Conservation (phyloP, 2,113 vertebrate genomes). For the Piliocolobus tephrosceles region DNA sequence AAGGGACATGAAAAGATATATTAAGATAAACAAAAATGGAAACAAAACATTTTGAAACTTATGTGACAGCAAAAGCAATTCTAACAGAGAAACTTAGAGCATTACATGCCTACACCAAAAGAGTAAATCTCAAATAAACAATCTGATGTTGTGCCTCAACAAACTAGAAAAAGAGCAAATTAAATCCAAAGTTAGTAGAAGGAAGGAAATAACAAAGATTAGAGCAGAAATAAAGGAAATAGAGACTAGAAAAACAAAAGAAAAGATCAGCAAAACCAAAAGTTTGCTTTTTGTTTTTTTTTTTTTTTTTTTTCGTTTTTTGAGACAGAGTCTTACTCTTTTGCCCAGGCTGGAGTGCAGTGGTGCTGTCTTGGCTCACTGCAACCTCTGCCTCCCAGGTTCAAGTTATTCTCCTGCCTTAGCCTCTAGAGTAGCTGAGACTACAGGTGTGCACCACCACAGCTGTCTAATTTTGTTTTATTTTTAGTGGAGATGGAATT, state of each 20-base stretch:
- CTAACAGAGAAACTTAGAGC: not conserved
- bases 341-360: too few relatives aligned
- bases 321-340: too few relatives aligned
- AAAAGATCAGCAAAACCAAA: not conserved
- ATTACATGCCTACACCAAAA: not conserved
- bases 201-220: not conserved
- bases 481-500: too few relatives aligned
- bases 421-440: too few relatives aligned
- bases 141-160: not conserved
- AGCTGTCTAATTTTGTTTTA: too few relatives aligned
- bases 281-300: not conserved
- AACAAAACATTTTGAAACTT: not conserved
- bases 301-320: too few relatives aligned
- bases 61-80: not conserved
- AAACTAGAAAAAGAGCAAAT: not conserved
- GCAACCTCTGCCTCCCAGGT: too few relatives aligned
- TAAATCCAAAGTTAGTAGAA: not conserved
- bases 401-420: too few relatives aligned
- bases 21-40: not conserved
- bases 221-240: not conserved
- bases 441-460: too few relatives aligned
- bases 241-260: not conserved
- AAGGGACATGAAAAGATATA: not conserved
- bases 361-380: too few relatives aligned
- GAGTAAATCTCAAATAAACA: not conserved